Evolutionary conservation across 2,797 vertebrate genomes (phyloP), one percentile per base, ranked within the genome.

Genomic region (Tokudaia tokunoshimensis): DNA sequence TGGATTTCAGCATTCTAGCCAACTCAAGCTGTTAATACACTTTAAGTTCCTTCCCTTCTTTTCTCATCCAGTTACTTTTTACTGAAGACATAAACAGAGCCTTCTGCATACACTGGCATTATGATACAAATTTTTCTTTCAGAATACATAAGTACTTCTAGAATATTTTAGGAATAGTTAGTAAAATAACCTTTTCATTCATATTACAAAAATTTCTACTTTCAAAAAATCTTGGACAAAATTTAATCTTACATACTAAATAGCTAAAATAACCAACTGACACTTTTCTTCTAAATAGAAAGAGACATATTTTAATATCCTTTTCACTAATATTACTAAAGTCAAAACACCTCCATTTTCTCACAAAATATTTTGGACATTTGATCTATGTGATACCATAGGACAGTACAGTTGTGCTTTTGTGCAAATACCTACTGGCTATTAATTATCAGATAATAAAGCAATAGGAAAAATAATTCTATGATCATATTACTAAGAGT

Each of bases 401-500:
- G 44, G 50, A 41, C 1, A 34, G 0, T 74, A 10, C 4, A 94
- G 10, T 74, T 78, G 9, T 76, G 7, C 79, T 52, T 3, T 47
- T 85, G 61, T 78, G 67, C 17, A 89, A 29, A 59, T 44, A 82
- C 8, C 55, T 24, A 24, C 13, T 47, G 34, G 29, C 70, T 94
- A 57, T 44, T 78, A 92, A 82, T 92, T 83, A 47, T 17, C 57
- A 75, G 15, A 84, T 79, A 79, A 70, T 24, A 79, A 78, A 97
- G 78, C 74, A n/a, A 0, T 19, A 44, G 65, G 3, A 76, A 52
- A 7, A 84, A n/a, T n/a, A 76, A 82, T 72, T 88, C 11, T 76
- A 86, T 19, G 17, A 19, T 88, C 67, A 87, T 65, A 47, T 13
- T 87, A 6, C 3, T 52, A 70, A 9, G 2, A 19, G 63, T 85